These are phyloP conservation scores for Adelosebastes latens DNA, from an alignment of 2,797 vertebrate species.

Conservation along the genomic window DNA sequence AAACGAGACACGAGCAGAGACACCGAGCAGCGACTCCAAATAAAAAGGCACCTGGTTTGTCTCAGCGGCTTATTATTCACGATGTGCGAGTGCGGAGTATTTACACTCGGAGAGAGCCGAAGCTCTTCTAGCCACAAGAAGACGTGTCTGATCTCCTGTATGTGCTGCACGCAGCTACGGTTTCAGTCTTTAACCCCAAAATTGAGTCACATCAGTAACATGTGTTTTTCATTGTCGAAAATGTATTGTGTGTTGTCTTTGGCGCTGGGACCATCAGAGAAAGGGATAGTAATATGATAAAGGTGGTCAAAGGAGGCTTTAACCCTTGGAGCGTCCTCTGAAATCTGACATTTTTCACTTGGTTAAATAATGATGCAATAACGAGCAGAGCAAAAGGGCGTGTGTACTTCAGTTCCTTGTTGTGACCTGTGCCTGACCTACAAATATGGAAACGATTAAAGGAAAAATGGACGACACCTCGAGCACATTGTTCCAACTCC, in stretches of 20 bases:
- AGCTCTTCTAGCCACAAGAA: slow-evolving; percentile 51
- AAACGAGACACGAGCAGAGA: slow-evolving; percentile 58
- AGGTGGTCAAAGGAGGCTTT: slow-evolving; percentile 73
- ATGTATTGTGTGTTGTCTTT: slow-evolving; percentile 74
- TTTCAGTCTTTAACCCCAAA: slow-evolving; percentile 71
- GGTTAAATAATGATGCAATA: slow-evolving; percentile 69
- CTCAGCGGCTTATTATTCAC: slow-evolving; percentile 64
- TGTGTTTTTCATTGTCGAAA: slow-evolving; percentile 76
- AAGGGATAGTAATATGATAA: slow-evolving; percentile 75
- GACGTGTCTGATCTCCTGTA: slow-evolving; percentile 65
- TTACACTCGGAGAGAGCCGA: slow-evolving; percentile 52
- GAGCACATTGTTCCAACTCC: slow-evolving; percentile 49
- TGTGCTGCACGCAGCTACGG: slow-evolving; percentile 49
- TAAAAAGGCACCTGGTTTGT: slow-evolving; percentile 65
- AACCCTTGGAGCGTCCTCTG: slow-evolving; percentile 58
- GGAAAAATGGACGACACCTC: slow-evolving; percentile 54
- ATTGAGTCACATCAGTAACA: slow-evolving; percentile 72
- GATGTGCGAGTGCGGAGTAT: slow-evolving; percentile 40
- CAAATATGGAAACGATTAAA: slow-evolving; percentile 65
- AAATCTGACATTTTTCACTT: slow-evolving; percentile 58
- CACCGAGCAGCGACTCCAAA: slow-evolving; percentile 41
- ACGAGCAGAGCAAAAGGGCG: slow-evolving; percentile 23
- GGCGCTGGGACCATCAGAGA: slow-evolving; percentile 65
- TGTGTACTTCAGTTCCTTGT: slow-evolving; percentile 39
- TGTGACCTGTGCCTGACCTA: slow-evolving; percentile 59